These are phyloP conservation scores for Mormyrus hasselquistii DNA, from an alignment of 2,797 vertebrate genomes.

Conservation along the genomic window DNA sequence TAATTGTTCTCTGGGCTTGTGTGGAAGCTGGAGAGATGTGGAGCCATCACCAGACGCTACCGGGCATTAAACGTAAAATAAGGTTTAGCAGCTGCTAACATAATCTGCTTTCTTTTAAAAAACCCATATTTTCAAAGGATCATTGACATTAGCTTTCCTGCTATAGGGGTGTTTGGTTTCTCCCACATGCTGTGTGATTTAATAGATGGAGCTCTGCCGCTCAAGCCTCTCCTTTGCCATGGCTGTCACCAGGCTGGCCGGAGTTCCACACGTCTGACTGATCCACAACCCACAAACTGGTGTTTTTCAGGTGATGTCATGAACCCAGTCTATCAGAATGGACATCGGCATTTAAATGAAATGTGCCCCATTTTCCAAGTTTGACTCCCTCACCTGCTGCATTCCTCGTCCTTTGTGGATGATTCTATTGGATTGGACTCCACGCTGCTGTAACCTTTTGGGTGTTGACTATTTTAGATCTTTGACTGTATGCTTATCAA, in stretches of 20 bases:
- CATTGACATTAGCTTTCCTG: slow-evolving; percentile 35
- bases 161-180: not conserved
- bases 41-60: slow-evolving; percentile 52
- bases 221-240: slow-evolving; percentile 46
- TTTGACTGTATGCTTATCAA: not conserved
- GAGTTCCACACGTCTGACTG: slow-evolving; percentile 16
- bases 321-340: not conserved
- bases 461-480: not conserved
- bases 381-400: not conserved
- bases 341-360: not conserved
- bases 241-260: slow-evolving; percentile 36
- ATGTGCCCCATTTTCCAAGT: not conserved
- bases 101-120: slow-evolving; percentile 48
- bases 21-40: slow-evolving; percentile 41
- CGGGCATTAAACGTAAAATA: slow-evolving; percentile 33
- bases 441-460: not conserved
- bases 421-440: not conserved
- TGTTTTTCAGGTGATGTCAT: not conserved
- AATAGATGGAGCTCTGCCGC: slow-evolving; percentile 52
- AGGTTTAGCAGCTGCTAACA: slow-evolving; percentile 44
- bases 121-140: slow-evolving; percentile 55
- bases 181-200: slow-evolving; percentile 49
- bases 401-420: not conserved
- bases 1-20: not conserved
- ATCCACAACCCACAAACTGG: not conserved